These are phyloP conservation scores for Scalopus aquaticus DNA, from an alignment of 2,113 vertebrate species.

Conservation along the genomic window DNA sequence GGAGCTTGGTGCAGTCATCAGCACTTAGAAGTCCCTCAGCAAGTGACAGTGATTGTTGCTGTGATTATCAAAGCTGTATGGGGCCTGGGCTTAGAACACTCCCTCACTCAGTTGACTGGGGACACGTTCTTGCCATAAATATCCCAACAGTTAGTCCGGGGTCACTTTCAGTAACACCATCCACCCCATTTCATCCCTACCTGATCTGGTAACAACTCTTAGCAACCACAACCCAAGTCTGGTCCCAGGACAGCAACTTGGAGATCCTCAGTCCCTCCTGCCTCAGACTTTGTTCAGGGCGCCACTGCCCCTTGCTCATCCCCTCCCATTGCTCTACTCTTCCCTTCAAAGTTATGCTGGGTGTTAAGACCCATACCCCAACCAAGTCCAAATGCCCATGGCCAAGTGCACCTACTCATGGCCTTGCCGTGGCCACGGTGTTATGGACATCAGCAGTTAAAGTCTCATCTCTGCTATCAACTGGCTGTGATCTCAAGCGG, in stretches of 20 bases:
- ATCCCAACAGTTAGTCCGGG: neutral
- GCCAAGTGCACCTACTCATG: neutral
- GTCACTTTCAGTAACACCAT: neutral
- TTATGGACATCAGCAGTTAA: neutral
- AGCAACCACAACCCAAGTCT: neutral
- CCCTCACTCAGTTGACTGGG: neutral
- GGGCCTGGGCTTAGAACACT: too few species aligned
- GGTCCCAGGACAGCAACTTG: neutral
- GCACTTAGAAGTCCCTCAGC: neutral
- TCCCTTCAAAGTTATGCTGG: too few species aligned
- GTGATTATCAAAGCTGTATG: too few species aligned
- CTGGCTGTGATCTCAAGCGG: neutral
- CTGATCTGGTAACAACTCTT: neutral
- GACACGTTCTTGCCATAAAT: neutral
- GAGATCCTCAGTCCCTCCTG: neutral
- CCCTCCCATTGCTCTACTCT: neutral
- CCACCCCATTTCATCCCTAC: neutral
- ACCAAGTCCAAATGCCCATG: neutral
- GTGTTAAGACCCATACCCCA: neutral
- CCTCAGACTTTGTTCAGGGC: neutral
- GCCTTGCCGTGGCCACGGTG: neutral
- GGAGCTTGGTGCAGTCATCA: neutral
- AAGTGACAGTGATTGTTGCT: neutral
- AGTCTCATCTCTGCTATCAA: neutral
- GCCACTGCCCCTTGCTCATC: neutral